A percentile compares a stretch with the other conserved stretches of the same genome.
Conservation (phyloP, 2,888 invertebrate species). For the Cephonodes hylas region DNA sequence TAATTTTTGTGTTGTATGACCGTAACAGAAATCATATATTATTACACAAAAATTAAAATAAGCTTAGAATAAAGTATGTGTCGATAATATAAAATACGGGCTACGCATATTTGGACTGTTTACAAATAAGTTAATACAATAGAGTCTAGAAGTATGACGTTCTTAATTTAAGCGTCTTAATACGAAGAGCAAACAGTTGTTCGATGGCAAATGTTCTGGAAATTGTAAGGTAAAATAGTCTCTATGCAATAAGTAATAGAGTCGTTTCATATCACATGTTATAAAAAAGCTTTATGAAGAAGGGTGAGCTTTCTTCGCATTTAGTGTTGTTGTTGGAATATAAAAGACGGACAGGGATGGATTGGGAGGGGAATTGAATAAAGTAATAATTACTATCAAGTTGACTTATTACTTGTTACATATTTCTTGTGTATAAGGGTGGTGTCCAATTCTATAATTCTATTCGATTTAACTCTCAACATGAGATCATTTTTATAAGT, state of each 20-base stretch:
- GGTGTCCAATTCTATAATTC: too few species aligned
- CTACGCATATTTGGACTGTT: too few species aligned
- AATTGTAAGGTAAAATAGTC: constrained; percentile 42
- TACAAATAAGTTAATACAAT: not conserved
- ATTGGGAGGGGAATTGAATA: not conserved
- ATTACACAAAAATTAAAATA: too few species aligned
- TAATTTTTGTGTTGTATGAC: too few species aligned
- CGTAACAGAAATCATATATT: too few species aligned
- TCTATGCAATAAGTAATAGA: constrained; percentile 39
- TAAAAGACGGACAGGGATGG: constrained; percentile 43
- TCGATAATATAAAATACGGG: too few species aligned
- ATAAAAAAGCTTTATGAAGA: constrained; percentile 33
- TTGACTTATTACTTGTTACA: too few species aligned
- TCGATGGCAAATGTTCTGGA: constrained; percentile 25
- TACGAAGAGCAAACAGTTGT: constrained; percentile 40
- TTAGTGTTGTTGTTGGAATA: constrained; percentile 66
- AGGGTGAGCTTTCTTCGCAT: constrained; percentile 74
- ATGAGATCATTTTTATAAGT: too few species aligned
- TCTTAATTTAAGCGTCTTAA: constrained; percentile 22
- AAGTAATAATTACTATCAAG: too few species aligned
- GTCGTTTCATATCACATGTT: constrained; percentile 23
- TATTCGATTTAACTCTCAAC: too few species aligned
- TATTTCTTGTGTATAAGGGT: too few species aligned
- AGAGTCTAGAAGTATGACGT: not conserved
- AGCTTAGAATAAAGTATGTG: too few species aligned